A percentile compares a stretch with the other conserved stretches of the same genome.
phyloP scores from a whole-genome alignment of 2,797 vertebrate species.

The Platyrinchus mystaceus region DNA sequence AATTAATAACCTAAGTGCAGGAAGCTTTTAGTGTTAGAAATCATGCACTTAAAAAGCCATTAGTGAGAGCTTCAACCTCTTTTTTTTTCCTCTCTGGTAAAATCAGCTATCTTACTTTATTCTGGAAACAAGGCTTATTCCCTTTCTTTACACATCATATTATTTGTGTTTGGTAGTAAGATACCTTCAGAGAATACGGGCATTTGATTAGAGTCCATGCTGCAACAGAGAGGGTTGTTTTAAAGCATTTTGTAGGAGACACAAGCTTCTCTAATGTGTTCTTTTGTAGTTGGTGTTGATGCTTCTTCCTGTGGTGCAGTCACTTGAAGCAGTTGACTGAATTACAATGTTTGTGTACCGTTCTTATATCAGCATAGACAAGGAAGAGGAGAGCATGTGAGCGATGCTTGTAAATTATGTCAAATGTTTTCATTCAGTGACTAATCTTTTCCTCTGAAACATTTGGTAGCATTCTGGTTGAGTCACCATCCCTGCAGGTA shows the following conservation, averaged over 20 bases:
- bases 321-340: neutral
- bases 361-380: neutral
- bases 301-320: neutral
- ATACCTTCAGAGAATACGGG: neutral
- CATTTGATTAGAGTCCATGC: neutral
- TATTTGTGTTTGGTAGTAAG: neutral
- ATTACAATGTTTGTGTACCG: neutral
- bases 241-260: neutral
- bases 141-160: neutral
- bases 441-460: neutral
- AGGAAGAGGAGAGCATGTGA: neutral
- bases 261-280: neutral
- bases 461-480: neutral
- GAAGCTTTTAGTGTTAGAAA: constrained; percentile 33
- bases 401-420: neutral
- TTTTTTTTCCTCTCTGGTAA: neutral
- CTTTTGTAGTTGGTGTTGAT: neutral
- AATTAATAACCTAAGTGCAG: neutral
- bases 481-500: neutral
- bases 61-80: neutral
- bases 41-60: neutral
- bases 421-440: neutral
- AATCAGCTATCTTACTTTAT: neutral
- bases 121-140: neutral
- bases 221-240: neutral